Percentiles rank a stretch among this genome's conserved stretches.
These are phyloP conservation scores for Cyprichromis sp. DNA, from an alignment of 2,113 vertebrate genomes.

Conservation along the genomic window DNA sequence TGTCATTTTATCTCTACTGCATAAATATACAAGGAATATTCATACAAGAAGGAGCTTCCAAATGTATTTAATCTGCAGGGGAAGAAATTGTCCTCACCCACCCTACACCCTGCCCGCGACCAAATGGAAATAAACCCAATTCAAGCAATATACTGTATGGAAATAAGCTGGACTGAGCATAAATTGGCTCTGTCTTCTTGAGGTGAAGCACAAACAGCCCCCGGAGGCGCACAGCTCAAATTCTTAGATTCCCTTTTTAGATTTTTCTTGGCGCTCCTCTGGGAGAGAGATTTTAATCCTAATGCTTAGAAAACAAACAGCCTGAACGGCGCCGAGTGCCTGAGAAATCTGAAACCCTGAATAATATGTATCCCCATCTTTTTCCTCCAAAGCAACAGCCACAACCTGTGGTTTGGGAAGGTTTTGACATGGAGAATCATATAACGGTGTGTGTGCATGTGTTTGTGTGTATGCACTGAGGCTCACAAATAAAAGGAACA, in stretches of 20 bases:
- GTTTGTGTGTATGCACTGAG: background rate
- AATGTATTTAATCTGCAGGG: background rate
- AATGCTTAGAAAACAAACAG: slow-evolving; percentile 9
- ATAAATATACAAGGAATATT: slow-evolving; percentile 39
- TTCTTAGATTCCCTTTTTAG: slow-evolving; percentile 22
- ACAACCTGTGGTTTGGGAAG: background rate
- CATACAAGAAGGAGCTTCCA: background rate
- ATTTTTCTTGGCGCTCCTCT: slow-evolving; percentile 14
- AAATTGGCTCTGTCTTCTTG: slow-evolving; percentile 21
- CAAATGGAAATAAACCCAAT: background rate
- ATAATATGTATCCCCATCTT: background rate
- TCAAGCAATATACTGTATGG: background rate
- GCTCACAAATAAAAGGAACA: background rate
- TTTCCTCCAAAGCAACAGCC: background rate
- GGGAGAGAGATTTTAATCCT: slow-evolving; percentile 24
- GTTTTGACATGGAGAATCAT: background rate
- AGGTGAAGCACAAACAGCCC: slow-evolving; percentile 14
- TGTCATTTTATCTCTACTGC: slow-evolving; percentile 20
- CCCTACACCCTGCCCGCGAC: background rate
- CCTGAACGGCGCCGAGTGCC: background rate
- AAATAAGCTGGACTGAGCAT: slow-evolving; percentile 1
- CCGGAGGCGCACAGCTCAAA: background rate
- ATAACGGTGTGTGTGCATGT: background rate
- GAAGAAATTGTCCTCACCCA: background rate
- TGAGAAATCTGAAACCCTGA: slow-evolving; percentile 23